phyloP scores from a whole-genome alignment of 2,797 vertebrate species.

The Darevskia mixta region DNA sequence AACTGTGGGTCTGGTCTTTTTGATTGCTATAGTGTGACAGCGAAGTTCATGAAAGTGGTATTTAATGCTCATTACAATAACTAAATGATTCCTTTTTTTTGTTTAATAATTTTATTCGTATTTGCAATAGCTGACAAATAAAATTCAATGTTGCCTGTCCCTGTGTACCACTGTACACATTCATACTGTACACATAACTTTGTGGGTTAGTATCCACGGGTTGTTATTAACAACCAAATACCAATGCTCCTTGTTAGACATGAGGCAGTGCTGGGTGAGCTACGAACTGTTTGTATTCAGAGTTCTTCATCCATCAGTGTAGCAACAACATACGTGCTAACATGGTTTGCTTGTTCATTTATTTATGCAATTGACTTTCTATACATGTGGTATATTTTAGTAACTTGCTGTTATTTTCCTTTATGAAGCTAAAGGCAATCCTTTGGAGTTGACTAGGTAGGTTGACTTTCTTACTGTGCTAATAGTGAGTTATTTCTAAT shows the following conservation, averaged over 20 bases:
- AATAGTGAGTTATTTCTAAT: conserved; percentile 33
- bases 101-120: not conserved
- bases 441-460: conserved; percentile 82
- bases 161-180: not conserved
- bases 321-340: not conserved
- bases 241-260: not conserved
- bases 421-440: conserved; percentile 76
- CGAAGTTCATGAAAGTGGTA: not conserved
- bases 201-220: not conserved
- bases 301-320: not conserved
- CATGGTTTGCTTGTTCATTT: conserved; percentile 20
- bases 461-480: conserved; percentile 33
- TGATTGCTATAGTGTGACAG: not conserved
- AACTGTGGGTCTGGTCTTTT: not conserved
- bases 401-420: conserved; percentile 53
- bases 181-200: not conserved
- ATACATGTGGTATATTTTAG: not conserved
- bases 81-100: not conserved
- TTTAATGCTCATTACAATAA: not conserved
- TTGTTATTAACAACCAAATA: not conserved
- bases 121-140: not conserved
- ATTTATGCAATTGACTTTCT: conserved; percentile 1
- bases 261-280: not conserved
- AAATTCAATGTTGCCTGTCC: not conserved
- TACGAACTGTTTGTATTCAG: not conserved